Conservation (phyloP, 2,113 vertebrate species). For the Atractosteus spatula region DNA sequence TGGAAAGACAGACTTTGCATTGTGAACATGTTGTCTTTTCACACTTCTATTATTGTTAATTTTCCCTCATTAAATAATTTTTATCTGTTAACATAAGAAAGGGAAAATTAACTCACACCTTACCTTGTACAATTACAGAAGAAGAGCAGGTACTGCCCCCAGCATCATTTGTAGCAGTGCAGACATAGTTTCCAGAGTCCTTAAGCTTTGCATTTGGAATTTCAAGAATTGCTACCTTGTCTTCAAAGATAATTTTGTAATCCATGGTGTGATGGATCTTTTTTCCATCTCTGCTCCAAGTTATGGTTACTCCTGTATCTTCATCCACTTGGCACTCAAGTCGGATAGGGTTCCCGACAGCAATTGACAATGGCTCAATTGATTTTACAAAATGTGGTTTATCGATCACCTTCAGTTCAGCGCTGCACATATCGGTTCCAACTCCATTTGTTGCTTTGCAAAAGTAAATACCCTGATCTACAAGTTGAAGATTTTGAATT, state of each 20-base stretch:
- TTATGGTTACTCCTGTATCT: constrained; percentile 85
- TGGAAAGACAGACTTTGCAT: not conserved
- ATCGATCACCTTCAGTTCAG: constrained; percentile 82
- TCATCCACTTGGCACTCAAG: constrained; percentile 95
- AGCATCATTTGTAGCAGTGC: constrained; percentile 89
- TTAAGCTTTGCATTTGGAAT: constrained; percentile 89
- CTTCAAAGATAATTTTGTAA: constrained; percentile 90
- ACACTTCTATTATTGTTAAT: constrained; percentile 18
- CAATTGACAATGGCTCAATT: constrained; percentile 73
- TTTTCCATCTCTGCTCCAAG: constrained; percentile 89
- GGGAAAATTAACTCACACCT: constrained; percentile 52
- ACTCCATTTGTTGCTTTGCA: constrained; percentile 96
- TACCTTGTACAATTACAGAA: constrained; percentile 87
- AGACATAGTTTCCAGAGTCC: constrained; percentile 90
- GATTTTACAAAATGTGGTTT: constrained; percentile 86
- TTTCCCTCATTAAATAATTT: constrained; percentile 24
- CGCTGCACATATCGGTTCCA: constrained; percentile 83
- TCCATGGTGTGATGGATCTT: constrained; percentile 89
- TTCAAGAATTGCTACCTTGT: constrained; percentile 89
- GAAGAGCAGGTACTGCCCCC: constrained; percentile 84
- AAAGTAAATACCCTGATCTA: constrained; percentile 83
- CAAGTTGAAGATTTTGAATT: constrained; percentile 72
- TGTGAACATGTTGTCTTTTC: constrained; percentile 17
- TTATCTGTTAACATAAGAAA: constrained; percentile 30
- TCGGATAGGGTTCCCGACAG: constrained; percentile 79